Conservation (phyloP, 2,797 vertebrate genomes). For the Sebastes jordani region DNA sequence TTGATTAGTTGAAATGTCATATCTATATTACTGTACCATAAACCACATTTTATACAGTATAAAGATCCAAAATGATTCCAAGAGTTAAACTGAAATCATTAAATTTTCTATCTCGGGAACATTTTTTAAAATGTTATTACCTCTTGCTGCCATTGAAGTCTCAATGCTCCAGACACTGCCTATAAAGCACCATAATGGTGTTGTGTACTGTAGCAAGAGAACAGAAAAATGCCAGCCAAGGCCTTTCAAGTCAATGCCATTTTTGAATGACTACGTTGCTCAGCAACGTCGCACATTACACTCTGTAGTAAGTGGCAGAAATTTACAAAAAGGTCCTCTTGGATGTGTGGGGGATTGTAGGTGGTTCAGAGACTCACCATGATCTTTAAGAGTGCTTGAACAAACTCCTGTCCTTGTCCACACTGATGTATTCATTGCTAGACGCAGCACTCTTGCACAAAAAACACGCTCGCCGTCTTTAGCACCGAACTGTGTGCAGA, state of each 20-base stretch:
- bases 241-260: background rate
- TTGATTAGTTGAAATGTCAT: background rate
- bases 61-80: background rate
- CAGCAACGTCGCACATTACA: background rate
- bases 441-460: background rate
- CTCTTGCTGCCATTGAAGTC: background rate
- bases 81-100: background rate
- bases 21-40: background rate
- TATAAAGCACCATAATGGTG: background rate
- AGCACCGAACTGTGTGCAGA: background rate
- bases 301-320: background rate
- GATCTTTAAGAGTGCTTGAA: slow-evolving; percentile 3
- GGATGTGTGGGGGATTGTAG: background rate
- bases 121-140: background rate
- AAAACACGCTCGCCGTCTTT: background rate
- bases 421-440: slow-evolving; percentile 11
- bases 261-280: background rate
- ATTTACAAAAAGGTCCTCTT: background rate
- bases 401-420: slow-evolving; percentile 23
- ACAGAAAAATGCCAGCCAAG: background rate
- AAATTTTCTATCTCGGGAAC: background rate
- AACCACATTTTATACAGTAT: background rate
- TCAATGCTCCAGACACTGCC: too few species aligned
- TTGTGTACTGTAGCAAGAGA: background rate
- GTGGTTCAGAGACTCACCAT: background rate